These are phyloP conservation scores for Sepiola atlantica DNA, from an alignment of 2,888 invertebrate species.

Conservation along the genomic window DNA sequence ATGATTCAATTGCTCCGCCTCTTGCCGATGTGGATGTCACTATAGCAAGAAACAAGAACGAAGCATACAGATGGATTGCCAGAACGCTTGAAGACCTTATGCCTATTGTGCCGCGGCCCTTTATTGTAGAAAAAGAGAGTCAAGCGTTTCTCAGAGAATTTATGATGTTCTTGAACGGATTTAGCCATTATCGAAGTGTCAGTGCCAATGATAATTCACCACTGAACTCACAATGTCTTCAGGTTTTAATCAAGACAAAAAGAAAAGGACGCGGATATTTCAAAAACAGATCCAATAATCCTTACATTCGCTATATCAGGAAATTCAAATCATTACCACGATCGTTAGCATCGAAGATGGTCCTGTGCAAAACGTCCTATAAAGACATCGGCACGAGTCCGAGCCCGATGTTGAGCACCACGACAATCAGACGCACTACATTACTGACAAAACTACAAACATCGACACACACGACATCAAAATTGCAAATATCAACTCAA, in stretches of 20 bases:
- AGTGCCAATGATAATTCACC: neutral
- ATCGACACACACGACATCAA: too few species aligned
- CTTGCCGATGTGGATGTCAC: neutral
- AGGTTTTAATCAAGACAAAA: constrained; percentile 15
- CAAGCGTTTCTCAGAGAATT: neutral
- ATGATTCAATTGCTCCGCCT: neutral
- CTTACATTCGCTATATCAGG: neutral
- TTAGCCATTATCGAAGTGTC: neutral
- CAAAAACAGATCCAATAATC: neutral
- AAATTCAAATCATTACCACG: neutral
- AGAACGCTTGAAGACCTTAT: neutral
- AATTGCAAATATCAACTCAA: neutral
- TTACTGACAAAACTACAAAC: neutral
- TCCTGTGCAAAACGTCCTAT: neutral
- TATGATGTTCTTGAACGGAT: neutral
- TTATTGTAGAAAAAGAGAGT: neutral
- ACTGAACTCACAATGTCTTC: neutral
- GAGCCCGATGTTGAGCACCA: neutral
- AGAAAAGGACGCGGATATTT: neutral
- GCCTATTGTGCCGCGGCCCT: neutral
- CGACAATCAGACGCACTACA: too few species aligned
- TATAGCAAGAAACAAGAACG: neutral
- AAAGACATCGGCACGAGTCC: neutral
- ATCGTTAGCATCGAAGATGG: neutral
- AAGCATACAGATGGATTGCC: neutral